Base-by-base conservation (phyloP, 2,113 vertebrate species). In the Dicrurus megarhynchus region DNA sequence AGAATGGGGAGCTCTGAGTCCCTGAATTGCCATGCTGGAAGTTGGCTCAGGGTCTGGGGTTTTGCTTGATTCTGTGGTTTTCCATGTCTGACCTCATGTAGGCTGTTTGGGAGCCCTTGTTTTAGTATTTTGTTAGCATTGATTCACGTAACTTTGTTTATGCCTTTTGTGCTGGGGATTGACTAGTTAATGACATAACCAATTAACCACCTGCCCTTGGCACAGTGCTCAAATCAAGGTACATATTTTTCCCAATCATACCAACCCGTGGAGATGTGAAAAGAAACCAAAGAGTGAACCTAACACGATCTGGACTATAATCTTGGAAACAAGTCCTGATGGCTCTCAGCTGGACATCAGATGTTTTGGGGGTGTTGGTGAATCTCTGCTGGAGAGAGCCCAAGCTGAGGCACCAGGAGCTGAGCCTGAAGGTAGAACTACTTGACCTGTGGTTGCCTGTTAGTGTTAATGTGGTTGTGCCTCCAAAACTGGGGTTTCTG, bases 101-200 rank as follows among this genome's bases (percentile, higher is more conserved):
- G 65, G 60, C 22, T 89, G 41, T 69, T 93, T 50, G 44, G 64
- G 44, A 92, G 80, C 64, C 49, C 47, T 84, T 81, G 21, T 78
- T 93, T 91, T 44, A 95, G 76, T 87, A 95, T 90, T 89, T 95
- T 67, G 83, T 74, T 90, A 52, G 12, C 39, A 91, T 37, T 65
- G 84, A 77, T 77, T 95, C 20, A 17, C 39, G 21, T 77, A 80
- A 65, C 68, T 80, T 93, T 88, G 70, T 42, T 89, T 57, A 65
- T 87, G 30, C 32, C n/a, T 80, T 88, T 93, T 59, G 33, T 84
- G 32, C 55, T 47, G 33, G 11, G 55, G 33, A 52, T 28, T 67
- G 79, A 57, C 50, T 70, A 32, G 37, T 39, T 42, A 65, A 50
- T 74, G 33, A 41, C 68, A 49, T 61, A 90, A 91, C 32, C 33